A percentile compares a stretch with the other conserved stretches of the same genome.
phyloP scores from a whole-genome alignment of 2,113 vertebrate species.

The Petroica traversi region DNA sequence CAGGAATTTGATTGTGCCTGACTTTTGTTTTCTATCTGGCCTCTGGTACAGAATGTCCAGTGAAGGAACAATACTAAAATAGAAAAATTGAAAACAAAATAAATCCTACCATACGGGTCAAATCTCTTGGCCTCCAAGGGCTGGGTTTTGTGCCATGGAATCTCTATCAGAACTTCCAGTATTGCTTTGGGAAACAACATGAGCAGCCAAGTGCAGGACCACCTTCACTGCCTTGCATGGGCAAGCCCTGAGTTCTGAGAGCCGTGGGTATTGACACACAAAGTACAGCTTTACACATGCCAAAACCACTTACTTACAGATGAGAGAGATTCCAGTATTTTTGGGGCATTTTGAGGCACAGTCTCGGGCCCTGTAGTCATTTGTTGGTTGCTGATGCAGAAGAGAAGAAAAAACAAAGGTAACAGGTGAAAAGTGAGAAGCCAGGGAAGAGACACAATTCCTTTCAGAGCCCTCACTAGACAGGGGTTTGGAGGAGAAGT shows the following conservation, averaged over 20 bases:
- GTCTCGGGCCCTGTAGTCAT: neutral
- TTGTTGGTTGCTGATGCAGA: neutral
- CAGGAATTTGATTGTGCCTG: neutral
- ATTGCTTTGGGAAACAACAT: neutral
- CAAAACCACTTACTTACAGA: constrained; percentile 23
- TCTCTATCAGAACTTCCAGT: neutral
- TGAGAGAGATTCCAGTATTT: neutral
- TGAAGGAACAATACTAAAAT: constrained; percentile 28
- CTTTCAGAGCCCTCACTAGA: neutral
- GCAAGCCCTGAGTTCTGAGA: neutral
- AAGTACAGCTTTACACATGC: neutral
- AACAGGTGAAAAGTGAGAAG: neutral
- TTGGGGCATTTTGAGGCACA: neutral
- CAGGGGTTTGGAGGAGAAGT: neutral
- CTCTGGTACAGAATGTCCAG: constrained; percentile 39
- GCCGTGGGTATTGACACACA: constrained; percentile 6
- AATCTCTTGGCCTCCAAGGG: neutral
- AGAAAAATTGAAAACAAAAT: constrained; percentile 14
- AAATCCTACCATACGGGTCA: neutral
- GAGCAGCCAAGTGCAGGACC: neutral
- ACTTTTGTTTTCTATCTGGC: constrained; percentile 18
- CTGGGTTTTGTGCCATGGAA: neutral
- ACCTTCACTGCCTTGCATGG: neutral
- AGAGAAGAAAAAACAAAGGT: neutral
- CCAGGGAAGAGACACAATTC: accelerated